These are phyloP conservation scores for Dicentrarchus labrax DNA, from an alignment of 2,113 vertebrate species.

Conservation along the genomic window DNA sequence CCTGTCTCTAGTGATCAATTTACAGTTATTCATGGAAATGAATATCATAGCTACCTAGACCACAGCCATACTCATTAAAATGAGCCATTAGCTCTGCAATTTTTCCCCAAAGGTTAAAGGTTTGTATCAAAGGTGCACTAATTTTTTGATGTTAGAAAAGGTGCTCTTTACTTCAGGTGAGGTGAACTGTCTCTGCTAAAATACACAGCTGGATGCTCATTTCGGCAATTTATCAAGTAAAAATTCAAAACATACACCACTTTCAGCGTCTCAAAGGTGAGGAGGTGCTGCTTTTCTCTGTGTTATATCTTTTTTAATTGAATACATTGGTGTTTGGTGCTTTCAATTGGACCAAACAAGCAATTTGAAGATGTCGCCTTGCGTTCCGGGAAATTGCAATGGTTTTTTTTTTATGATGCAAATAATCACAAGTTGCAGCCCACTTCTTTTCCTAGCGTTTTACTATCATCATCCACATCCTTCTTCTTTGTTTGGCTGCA, in stretches of 20 bases:
- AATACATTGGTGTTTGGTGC: neutral
- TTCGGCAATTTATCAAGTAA: neutral
- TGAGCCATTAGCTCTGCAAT: neutral
- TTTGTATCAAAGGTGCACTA: neutral
- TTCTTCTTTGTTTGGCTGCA: conserved; percentile 51
- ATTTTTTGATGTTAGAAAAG: neutral
- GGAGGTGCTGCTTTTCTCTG: neutral
- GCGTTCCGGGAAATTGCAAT: neutral
- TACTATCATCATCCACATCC: neutral
- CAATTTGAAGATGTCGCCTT: conserved; percentile 9
- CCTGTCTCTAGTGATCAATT: too few species aligned
- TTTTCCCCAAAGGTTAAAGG: neutral
- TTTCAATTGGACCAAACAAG: neutral
- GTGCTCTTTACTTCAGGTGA: too few species aligned
- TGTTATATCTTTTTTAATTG: neutral
- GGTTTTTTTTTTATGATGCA: conserved; percentile 1
- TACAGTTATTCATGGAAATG: too few species aligned
- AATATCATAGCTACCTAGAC: too few species aligned
- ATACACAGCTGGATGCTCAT: neutral
- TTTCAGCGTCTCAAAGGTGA: neutral
- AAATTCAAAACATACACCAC: neutral
- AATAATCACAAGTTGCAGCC: conserved; percentile 13
- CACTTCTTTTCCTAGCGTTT: conserved; percentile 9
- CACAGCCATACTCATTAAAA: too few species aligned
- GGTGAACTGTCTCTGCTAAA: neutral